These are phyloP conservation scores for Nannoperca australis DNA, from an alignment of 2,797 vertebrate species.

Conservation along the genomic window DNA sequence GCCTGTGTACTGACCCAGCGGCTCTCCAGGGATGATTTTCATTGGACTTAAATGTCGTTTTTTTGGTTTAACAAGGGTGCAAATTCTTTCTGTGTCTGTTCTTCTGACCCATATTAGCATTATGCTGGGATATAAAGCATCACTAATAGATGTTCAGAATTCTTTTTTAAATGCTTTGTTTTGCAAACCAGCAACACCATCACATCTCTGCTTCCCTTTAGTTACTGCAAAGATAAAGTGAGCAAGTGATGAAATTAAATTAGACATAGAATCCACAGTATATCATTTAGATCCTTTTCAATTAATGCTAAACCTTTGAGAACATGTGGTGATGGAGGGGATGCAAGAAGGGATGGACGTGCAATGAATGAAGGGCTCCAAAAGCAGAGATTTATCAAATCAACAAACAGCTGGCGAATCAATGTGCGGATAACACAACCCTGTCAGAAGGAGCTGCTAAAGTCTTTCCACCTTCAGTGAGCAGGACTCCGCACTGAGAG, in stretches of 20 bases:
- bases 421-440: conserved; percentile 43
- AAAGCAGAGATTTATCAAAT: conserved; percentile 63
- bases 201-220: background rate
- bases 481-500: conserved; percentile 38
- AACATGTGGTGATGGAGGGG: conserved; percentile 8
- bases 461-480: conserved; percentile 53
- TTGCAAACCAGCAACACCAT: background rate
- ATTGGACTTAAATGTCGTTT: conserved; percentile 25
- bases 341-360: conserved; percentile 27
- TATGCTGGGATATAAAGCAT: conserved; percentile 21
- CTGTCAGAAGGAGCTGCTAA: conserved; percentile 49
- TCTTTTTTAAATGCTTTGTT: background rate
- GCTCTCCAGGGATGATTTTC: conserved; percentile 42
- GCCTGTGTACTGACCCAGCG: conserved; percentile 65
- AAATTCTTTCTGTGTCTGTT: conserved; percentile 23
- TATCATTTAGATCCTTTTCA: conserved; percentile 35
- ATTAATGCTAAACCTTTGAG: conserved; percentile 30
- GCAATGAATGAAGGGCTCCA: conserved; percentile 41
- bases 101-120: conserved; percentile 27
- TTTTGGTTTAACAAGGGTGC: conserved; percentile 46
- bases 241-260: conserved; percentile 29
- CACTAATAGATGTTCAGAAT: conserved; percentile 1
- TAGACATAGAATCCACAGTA: background rate
- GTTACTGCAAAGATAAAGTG: conserved; percentile 2
- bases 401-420: conserved; percentile 54